Evolutionary conservation across 2,888 invertebrate species (phyloP).

Genomic region (Rhogogaster chlorosoma): DNA sequence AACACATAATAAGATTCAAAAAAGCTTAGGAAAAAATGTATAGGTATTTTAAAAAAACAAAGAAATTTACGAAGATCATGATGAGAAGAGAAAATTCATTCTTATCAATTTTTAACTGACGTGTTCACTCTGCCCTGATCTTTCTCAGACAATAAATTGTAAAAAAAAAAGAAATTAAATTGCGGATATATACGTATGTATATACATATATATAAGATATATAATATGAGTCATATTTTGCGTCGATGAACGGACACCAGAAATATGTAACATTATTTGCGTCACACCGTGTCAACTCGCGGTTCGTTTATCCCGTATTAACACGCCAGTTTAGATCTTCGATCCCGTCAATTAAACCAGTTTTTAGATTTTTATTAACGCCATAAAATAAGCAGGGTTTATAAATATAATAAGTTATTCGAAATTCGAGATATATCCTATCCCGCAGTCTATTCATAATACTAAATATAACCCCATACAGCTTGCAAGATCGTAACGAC

Average conservation of each 20-base stretch:
- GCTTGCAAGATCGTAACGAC: not conserved
- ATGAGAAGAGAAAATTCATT: not conserved
- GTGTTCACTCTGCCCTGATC: too few species aligned
- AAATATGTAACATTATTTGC: slow-evolving; percentile 37
- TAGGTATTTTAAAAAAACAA: too few species aligned
- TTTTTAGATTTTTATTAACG: slow-evolving; percentile 30
- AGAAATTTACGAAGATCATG: too few species aligned
- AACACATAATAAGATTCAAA: too few species aligned
- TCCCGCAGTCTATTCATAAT: not conserved
- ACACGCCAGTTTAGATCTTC: slow-evolving; percentile 30
- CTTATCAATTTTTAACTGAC: too few species aligned
- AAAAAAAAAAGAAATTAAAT: not conserved
- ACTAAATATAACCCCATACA: not conserved
- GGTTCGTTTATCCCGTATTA: slow-evolving; percentile 40
- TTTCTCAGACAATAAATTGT: not conserved
- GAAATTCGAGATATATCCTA: slow-evolving; percentile 22
- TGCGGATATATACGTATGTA: not conserved
- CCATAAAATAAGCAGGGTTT: not conserved
- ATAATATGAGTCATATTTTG: not conserved
- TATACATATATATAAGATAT: not conserved
- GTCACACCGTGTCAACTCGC: slow-evolving; percentile 43
- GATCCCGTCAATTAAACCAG: slow-evolving; percentile 38
- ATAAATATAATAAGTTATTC: not conserved
- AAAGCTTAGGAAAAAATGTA: too few species aligned
- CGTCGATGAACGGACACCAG: not conserved